Conservation (phyloP, 2,888 invertebrate genomes). For the Neria commutata region DNA sequence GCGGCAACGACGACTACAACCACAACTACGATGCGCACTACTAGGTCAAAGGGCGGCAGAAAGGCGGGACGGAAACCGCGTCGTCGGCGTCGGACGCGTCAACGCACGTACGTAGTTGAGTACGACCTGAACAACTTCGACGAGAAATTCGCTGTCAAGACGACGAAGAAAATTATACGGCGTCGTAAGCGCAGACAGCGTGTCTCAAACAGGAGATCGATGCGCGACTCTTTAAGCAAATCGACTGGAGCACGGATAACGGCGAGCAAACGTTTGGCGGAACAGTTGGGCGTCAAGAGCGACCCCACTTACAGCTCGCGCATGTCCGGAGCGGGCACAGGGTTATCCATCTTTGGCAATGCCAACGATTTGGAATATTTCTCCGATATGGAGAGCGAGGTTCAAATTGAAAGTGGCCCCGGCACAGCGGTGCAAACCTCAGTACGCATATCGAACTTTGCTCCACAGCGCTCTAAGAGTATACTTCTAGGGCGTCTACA, state of each 20-base stretch:
- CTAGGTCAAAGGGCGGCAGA: slow-evolving; percentile 37
- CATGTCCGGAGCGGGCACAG: slow-evolving; percentile 48
- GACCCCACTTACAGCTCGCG: slow-evolving; percentile 35
- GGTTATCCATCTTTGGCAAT: slow-evolving; percentile 71
- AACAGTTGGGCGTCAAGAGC: slow-evolving; percentile 52
- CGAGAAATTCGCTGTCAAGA: slow-evolving; percentile 68
- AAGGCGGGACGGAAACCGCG: slow-evolving; percentile 36
- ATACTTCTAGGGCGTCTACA: slow-evolving; percentile 44
- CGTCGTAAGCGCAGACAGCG: slow-evolving; percentile 50
- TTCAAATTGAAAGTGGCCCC: slow-evolving; percentile 53
- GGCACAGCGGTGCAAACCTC: slow-evolving; percentile 61
- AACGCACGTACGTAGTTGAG: slow-evolving; percentile 70
- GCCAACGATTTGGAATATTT: slow-evolving; percentile 75
- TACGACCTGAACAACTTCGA: slow-evolving; percentile 69
- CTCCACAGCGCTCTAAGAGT: slow-evolving; percentile 46
- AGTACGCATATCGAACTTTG: slow-evolving; percentile 50
- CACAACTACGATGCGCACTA: slow-evolving; percentile 40
- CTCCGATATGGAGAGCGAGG: slow-evolving; percentile 61
- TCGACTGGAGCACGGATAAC: slow-evolving; percentile 33
- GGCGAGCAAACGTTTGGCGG: slow-evolving; percentile 53
- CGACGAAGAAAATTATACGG: slow-evolving; percentile 63
- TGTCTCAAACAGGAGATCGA: slow-evolving; percentile 19
- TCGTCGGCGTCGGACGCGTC: slow-evolving; percentile 59
- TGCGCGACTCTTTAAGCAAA: no score
- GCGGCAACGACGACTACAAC: slow-evolving; percentile 36